Evolutionary conservation across 2,113 vertebrate genomes (phyloP), one percentile per base, ranked within the genome.

Genomic region (Oryzias curvinotus): DNA sequence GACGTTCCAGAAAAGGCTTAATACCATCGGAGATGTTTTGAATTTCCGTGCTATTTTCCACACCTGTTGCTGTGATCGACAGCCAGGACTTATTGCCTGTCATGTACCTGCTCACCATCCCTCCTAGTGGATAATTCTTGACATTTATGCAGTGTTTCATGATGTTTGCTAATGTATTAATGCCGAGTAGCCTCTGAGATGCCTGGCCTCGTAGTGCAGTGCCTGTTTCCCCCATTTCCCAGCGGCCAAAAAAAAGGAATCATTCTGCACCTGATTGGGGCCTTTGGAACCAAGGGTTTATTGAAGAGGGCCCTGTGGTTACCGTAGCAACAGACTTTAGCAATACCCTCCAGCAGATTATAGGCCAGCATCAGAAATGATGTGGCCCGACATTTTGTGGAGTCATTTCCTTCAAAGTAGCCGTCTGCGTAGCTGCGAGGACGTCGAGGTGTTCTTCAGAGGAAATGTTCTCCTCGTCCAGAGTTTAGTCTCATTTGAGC

Each of bases 101-200:
- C 12, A 93, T 87, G 92, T 92, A 92, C 74, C 62, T 43, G 0
- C 63, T 64, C 55, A 44, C 23, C 65, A 69, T 85, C 93, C 93
- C 90, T 93, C 93, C 68, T 50, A 52, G 93, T 91, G 94, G 91
- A 94, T 98, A 99, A 98, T 99, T 97, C 95, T 96, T 99, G 96
- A 98, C 96, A 99, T 99, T 99, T 98, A 97, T 98, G 95, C 95
- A 98, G 96, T 98, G 97, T 99, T 98, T 98, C 97, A 96, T 95
- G 96, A 92, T 99, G 96, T 98, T 98, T 98, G 96, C 97, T 98
- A 98, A 98, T 98, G 97, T 98, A 98, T 99, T 99, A 98, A 96
- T 96, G 94, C 94, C 68, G 73, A 30, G 28, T 73, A 94, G 93
- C 94, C 94, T 93, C 25, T 1, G 62, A 78, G 78, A 65, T 80